Percentiles rank a stretch among this genome's conserved stretches.
Evolutionary conservation across 2,113 vertebrate species (phyloP).

Genomic region (Geococcyx californianus): DNA sequence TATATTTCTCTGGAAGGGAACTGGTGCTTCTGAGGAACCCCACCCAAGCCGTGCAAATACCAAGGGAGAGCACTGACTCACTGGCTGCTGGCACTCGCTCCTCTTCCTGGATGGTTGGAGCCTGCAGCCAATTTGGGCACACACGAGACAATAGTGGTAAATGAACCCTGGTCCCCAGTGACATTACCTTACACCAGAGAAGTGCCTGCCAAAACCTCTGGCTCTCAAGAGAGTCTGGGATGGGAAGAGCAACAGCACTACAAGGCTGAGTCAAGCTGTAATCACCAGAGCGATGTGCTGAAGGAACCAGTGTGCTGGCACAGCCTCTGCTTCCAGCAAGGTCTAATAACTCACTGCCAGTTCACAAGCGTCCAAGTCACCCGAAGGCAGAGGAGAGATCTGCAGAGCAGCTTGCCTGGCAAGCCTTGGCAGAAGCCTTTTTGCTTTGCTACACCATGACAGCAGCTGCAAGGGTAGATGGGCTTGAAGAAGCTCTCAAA

Average conservation of each 20-base stretch:
- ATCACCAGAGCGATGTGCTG: not conserved
- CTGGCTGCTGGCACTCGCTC: not conserved
- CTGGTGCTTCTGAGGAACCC: slow-evolving; percentile 47
- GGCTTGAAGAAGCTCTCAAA: not conserved
- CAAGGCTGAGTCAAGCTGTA: slow-evolving; percentile 43
- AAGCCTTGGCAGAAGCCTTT: not conserved
- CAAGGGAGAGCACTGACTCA: slow-evolving; percentile 6
- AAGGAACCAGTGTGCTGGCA: not conserved
- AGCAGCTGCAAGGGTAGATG: not conserved
- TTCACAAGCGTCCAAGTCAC: not conserved
- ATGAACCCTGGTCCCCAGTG: not conserved
- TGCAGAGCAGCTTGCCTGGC: not conserved
- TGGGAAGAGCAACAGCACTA: slow-evolving; percentile 40
- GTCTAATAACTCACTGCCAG: not conserved
- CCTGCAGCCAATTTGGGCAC: not conserved
- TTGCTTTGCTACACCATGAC: not conserved
- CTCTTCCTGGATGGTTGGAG: not conserved
- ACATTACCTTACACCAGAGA: slow-evolving; percentile 7
- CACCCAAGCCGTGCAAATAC: slow-evolving; percentile 57
- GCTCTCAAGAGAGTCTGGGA: slow-evolving; percentile 18
- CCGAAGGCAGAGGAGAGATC: not conserved
- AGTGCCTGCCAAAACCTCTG: slow-evolving; percentile 19
- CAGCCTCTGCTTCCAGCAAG: slow-evolving; percentile 10
- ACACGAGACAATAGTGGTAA: not conserved
- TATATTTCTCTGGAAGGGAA: not conserved